Evolutionary conservation across 1,140 invertebrate genomes (phyloP).

Genomic region (Phthorimaea operculella): DNA sequence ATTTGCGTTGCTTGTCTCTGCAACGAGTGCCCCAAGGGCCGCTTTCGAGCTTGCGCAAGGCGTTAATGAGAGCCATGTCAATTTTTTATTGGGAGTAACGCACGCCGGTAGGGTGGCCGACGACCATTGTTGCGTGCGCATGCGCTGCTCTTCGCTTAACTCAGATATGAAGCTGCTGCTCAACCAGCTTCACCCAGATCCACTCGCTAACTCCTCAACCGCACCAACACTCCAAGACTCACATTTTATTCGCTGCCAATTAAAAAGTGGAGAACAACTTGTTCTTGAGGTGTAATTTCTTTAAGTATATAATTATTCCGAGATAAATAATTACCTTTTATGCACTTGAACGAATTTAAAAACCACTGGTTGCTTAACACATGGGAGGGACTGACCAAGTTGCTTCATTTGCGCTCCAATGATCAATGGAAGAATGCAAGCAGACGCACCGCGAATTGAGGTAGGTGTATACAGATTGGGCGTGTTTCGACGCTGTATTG

Average conservation of each 20-base stretch:
- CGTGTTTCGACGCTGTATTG: slow-evolving; percentile 15
- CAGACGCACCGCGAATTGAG: not conserved
- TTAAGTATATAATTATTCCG: slow-evolving; percentile 1
- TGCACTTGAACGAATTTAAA: not conserved
- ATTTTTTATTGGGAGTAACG: slow-evolving; percentile 43
- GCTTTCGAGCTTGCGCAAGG: slow-evolving; percentile 62
- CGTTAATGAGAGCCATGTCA: slow-evolving; percentile 50
- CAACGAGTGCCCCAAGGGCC: slow-evolving; percentile 56
- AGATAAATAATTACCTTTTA: slow-evolving; percentile 1
- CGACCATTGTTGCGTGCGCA: slow-evolving; percentile 11
- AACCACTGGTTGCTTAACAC: not conserved
- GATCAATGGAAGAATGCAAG: not conserved
- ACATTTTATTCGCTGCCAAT: not conserved
- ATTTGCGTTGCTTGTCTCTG: slow-evolving; percentile 64
- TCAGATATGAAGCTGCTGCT: not conserved
- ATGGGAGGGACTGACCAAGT: not conserved
- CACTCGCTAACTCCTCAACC: no score
- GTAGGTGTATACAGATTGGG: not conserved
- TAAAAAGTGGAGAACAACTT: not conserved
- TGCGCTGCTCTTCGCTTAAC: not conserved
- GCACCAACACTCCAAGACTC: not conserved
- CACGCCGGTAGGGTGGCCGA: slow-evolving; percentile 24
- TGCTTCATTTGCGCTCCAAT: not conserved
- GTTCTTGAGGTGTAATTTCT: not conserved
- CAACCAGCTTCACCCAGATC: no score